Percentiles rank a stretch among this genome's conserved stretches.
phyloP scores from a whole-genome alignment of 2,113 vertebrate species.

The Chamaea fasciata region DNA sequence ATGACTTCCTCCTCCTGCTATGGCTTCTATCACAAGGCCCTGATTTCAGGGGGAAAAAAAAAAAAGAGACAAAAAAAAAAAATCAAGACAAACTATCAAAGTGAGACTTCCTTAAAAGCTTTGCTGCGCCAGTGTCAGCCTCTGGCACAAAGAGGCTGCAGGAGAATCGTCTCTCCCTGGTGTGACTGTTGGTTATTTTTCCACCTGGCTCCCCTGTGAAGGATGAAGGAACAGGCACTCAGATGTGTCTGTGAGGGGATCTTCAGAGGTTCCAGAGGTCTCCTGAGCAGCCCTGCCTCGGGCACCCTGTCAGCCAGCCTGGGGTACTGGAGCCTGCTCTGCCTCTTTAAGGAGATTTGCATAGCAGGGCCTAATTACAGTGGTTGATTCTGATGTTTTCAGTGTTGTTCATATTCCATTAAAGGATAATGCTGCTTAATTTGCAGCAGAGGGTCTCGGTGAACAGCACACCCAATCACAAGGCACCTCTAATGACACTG shows the following conservation, averaged over 20 bases:
- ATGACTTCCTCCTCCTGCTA: not conserved
- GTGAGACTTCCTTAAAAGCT: not conserved
- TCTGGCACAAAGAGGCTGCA: not conserved
- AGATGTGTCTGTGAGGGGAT: not conserved
- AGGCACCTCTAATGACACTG: conserved; percentile 55
- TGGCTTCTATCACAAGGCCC: not conserved
- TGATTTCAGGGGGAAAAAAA: not conserved
- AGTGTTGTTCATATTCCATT: conserved; percentile 60
- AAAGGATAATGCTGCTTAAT: conserved; percentile 58
- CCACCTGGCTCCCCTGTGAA: not conserved
- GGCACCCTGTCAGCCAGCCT: not conserved
- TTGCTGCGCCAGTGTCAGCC: not conserved
- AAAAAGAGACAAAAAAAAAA: not conserved
- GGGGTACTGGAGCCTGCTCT: not conserved
- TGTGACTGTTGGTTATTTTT: not conserved
- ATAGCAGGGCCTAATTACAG: conserved; percentile 49
- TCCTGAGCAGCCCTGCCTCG: not conserved
- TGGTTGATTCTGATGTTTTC: conserved; percentile 49
- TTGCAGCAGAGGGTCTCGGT: conserved; percentile 52
- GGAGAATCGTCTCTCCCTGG: not conserved
- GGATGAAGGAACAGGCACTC: not conserved
- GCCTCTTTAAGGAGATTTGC: conserved; percentile 54
- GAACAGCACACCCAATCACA: conserved; percentile 48
- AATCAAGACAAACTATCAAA: not conserved
- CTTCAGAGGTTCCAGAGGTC: not conserved